These are phyloP conservation scores for Catharus fuscescens DNA, from an alignment of 2,113 vertebrate genomes.

Conservation along the genomic window DNA sequence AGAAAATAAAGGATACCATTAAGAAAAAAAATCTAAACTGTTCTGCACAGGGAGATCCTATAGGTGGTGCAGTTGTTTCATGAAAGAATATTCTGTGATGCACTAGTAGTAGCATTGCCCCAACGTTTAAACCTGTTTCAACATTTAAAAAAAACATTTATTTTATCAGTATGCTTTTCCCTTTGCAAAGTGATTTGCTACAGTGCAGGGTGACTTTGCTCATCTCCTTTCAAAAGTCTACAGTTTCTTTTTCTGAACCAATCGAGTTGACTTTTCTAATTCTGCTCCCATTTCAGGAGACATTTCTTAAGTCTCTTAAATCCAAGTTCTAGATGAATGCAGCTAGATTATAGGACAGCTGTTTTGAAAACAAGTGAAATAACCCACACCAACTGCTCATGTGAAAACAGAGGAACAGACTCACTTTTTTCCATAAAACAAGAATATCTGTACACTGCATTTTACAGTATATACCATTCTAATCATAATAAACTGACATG, in stretches of 20 bases:
- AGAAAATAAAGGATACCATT: neutral
- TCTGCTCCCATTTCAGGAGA: neutral
- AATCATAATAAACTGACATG: neutral
- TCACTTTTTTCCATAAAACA: neutral
- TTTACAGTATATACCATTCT: neutral
- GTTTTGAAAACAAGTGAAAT: neutral
- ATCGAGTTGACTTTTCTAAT: neutral
- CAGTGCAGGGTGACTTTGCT: neutral
- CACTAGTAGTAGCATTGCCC: neutral
- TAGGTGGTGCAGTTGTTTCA: conserved; percentile 49
- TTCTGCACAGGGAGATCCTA: neutral
- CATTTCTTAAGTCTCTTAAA: neutral
- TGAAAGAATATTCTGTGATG: neutral
- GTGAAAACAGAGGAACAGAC: neutral
- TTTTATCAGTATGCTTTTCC: neutral
- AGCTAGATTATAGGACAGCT: neutral
- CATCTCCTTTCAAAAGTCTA: neutral
- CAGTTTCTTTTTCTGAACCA: neutral
- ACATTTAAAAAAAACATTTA: neutral
- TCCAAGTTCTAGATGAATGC: neutral
- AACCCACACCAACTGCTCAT: neutral
- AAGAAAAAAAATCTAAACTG: neutral
- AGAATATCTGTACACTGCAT: neutral
- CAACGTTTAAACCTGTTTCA: neutral
- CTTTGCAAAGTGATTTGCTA: neutral